Percentiles rank a stretch among this genome's conserved stretches.
phyloP scores from a whole-genome alignment of 2,888 invertebrate species.

The Epiblema foenella region DNA sequence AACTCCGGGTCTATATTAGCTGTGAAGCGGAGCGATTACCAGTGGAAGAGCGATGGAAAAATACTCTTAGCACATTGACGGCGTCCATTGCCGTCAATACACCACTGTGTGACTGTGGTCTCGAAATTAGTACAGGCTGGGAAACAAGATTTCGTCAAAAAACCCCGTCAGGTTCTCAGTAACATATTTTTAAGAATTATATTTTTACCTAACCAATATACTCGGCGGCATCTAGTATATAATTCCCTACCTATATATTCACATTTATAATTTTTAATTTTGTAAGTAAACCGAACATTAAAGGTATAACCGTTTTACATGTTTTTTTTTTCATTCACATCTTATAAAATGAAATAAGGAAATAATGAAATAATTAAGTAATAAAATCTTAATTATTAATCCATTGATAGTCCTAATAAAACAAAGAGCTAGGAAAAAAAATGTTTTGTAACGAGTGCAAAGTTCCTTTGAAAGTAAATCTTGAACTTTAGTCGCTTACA shows the following conservation, averaged over 20 bases:
- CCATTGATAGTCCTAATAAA: not conserved
- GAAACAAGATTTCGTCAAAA: not conserved
- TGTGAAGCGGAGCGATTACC: constrained; percentile 2
- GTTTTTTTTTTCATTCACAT: too few species aligned
- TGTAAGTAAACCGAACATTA: too few species aligned
- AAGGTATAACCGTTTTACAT: too few species aligned
- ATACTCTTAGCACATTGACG: not conserved
- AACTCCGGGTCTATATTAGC: too few species aligned
- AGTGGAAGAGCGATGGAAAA: constrained; percentile 1
- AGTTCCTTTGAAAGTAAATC: too few species aligned
- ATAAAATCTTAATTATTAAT: not conserved
- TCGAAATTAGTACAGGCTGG: too few species aligned
- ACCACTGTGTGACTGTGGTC: too few species aligned
- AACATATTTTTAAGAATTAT: not conserved
- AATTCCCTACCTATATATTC: too few species aligned
- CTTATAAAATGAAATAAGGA: too few species aligned
- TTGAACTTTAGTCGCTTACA: too few species aligned
- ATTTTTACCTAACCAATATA: too few species aligned
- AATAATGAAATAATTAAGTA: too few species aligned
- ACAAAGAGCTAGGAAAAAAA: not conserved
- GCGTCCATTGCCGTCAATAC: not conserved
- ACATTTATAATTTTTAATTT: not conserved
- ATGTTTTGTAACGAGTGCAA: not conserved
- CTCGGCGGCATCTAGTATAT: not conserved
- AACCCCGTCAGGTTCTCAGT: not conserved